Conservation (phyloP, 2,797 vertebrate genomes). For the Cyprinella venusta region DNA sequence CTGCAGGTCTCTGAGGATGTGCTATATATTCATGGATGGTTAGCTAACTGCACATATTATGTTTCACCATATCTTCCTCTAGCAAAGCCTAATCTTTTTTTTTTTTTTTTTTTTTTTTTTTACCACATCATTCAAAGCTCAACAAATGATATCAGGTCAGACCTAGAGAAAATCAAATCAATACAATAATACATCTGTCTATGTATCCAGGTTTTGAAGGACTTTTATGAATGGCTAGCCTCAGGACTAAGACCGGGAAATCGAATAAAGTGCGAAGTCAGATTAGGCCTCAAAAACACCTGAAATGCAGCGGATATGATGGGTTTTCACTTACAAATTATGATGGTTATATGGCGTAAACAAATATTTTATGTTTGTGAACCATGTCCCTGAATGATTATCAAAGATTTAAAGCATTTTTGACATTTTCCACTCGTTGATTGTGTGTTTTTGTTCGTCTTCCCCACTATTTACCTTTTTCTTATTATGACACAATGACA, state of each 20-base stretch:
- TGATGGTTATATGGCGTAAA: background rate
- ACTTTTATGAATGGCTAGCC: conserved; percentile 21
- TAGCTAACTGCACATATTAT: background rate
- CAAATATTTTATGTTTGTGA: background rate
- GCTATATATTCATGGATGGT: conserved; percentile 1
- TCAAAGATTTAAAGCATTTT: conserved; percentile 1
- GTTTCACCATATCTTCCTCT: background rate
- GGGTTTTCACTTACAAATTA: conserved; percentile 19
- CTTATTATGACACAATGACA: background rate
- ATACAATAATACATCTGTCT: conserved; percentile 5
- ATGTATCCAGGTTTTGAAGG: background rate
- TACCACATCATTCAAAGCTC: background rate
- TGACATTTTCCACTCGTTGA: background rate
- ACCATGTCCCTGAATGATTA: background rate
- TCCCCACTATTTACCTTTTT: background rate
- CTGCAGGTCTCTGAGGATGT: background rate
- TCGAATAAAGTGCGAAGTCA: conserved; percentile 40
- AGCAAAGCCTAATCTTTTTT: background rate
- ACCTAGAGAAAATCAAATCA: background rate
- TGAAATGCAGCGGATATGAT: conserved; percentile 40
- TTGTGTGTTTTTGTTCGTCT: background rate
- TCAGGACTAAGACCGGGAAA: conserved; percentile 44
- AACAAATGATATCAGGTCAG: background rate
- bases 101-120: background rate
- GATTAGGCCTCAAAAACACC: conserved; percentile 45